Conservation (phyloP, 2,888 invertebrate genomes). For the Luperina testacea region DNA sequence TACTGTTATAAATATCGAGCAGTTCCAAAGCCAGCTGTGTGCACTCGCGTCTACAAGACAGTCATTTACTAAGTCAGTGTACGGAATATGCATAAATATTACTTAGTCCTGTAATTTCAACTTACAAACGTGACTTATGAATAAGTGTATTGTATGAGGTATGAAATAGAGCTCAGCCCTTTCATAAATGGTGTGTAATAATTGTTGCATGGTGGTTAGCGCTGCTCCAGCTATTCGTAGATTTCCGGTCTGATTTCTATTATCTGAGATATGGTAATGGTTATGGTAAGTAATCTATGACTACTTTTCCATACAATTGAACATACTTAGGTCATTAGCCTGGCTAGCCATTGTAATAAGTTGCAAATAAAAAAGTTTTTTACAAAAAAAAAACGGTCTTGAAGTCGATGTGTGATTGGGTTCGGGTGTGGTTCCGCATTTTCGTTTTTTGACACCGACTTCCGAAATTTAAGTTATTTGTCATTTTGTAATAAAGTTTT, state of each 20-base stretch:
- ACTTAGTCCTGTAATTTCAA: constrained; percentile 61
- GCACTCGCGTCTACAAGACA: constrained; percentile 41
- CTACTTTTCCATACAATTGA: constrained; percentile 46
- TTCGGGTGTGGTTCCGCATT: too few species aligned
- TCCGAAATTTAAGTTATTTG: too few species aligned
- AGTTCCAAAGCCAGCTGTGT: constrained; percentile 27
- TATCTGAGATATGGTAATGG: constrained; percentile 58
- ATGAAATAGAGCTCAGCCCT: constrained; percentile 59
- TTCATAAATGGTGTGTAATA: constrained; percentile 61
- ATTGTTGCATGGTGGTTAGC: constrained; percentile 57
- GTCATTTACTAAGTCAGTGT: constrained; percentile 56
- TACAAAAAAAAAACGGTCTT: too few species aligned
- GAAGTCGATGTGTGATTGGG: too few species aligned
- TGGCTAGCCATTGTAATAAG: neutral
- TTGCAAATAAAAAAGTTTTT: neutral
- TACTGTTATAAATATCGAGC: constrained; percentile 51
- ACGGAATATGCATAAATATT: constrained; percentile 63
- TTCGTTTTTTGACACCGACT: too few species aligned
- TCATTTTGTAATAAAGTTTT: too few species aligned
- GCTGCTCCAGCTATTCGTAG: constrained; percentile 39
- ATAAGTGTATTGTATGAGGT: constrained; percentile 64
- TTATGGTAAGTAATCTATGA: constrained; percentile 51
- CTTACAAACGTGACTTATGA: constrained; percentile 62
- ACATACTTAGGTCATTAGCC: constrained; percentile 4
- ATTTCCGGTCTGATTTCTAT: constrained; percentile 61